phyloP scores from a whole-genome alignment of 2,888 invertebrate species.

The Poecilus cupreus region DNA sequence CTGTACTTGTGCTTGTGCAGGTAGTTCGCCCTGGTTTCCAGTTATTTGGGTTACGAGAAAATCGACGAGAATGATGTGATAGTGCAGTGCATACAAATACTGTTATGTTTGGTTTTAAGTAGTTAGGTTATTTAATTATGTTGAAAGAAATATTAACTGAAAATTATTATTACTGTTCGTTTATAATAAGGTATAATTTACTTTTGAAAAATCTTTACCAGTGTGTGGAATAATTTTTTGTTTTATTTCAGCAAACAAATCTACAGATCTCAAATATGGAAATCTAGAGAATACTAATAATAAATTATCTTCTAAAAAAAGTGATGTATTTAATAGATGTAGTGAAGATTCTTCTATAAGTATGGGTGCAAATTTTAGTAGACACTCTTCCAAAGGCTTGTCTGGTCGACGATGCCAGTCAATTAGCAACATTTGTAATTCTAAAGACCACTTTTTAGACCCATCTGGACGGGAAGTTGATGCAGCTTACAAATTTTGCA shows the following conservation, averaged over 20 bases:
- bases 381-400: constrained; percentile 83
- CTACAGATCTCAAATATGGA: constrained; percentile 43
- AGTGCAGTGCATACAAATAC: constrained; percentile 54
- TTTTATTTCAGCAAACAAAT: constrained; percentile 34
- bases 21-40: constrained; percentile 46
- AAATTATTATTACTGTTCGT: not conserved
- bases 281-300: constrained; percentile 5
- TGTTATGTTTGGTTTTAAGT: constrained; percentile 51
- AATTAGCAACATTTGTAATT: constrained; percentile 84
- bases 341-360: constrained; percentile 64
- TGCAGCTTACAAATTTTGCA: constrained; percentile 58
- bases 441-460: constrained; percentile 56
- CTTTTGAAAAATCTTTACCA: not conserved
- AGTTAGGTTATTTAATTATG: constrained; percentile 54
- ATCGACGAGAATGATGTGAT: constrained; percentile 57
- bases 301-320: constrained; percentile 26
- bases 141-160: constrained; percentile 12
- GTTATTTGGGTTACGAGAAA: constrained; percentile 55
- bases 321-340: constrained; percentile 45
- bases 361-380: constrained; percentile 88
- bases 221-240: constrained; percentile 15
- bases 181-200: not conserved
- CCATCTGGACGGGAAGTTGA: constrained; percentile 55
- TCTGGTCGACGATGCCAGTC: constrained; percentile 84
- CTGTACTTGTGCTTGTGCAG: constrained; percentile 21